Percentiles rank a stretch among this genome's conserved stretches.
phyloP scores from a whole-genome alignment of 2,113 vertebrate species.

The Aepyceros melampus region DNA sequence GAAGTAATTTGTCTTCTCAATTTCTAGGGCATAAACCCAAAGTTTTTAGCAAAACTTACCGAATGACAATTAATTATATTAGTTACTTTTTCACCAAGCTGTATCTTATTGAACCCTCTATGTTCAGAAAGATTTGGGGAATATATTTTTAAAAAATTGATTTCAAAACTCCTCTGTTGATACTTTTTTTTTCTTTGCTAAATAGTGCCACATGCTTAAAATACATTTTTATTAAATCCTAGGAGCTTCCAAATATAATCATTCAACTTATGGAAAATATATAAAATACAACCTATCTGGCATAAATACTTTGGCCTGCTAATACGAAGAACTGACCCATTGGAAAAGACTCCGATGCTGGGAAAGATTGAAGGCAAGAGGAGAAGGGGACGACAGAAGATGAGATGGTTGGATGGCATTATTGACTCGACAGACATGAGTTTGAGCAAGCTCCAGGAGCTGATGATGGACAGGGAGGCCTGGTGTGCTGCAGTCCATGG shows the following conservation, averaged over 20 bases:
- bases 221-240: not conserved
- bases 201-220: not conserved
- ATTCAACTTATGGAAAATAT: not conserved
- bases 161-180: not conserved
- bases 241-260: not conserved
- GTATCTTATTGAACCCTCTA: not conserved
- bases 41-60: not conserved
- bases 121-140: not conserved
- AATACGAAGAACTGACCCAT: not conserved
- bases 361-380: not conserved
- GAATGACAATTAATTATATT: not conserved
- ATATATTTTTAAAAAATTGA: not conserved
- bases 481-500: not conserved
- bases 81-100: not conserved
- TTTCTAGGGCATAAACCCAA: not conserved
- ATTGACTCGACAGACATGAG: not conserved
- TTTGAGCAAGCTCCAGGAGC: not conserved
- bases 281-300: not conserved
- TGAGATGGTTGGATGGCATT: not conserved
- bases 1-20: not conserved
- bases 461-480: not conserved
- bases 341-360: not conserved
- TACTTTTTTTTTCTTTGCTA: not conserved
- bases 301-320: not conserved
- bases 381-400: not conserved